Conservation (phyloP, 2,888 invertebrate genomes). For the Spicauda simplicius region DNA sequence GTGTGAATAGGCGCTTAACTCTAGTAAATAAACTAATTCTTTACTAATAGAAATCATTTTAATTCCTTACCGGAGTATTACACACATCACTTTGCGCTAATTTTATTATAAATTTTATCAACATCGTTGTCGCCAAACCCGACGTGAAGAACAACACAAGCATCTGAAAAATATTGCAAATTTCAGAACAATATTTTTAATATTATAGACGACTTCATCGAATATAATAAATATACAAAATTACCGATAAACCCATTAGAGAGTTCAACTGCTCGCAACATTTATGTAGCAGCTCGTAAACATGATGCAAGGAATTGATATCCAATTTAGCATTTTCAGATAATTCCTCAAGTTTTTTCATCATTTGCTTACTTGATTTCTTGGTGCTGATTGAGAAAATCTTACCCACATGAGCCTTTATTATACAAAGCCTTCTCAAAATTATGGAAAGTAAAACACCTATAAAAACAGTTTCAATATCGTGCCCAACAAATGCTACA, state of each 20-base stretch:
- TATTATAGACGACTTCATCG: neutral
- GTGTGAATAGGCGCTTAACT: too few species aligned
- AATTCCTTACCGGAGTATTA: neutral
- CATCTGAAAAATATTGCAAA: slow-evolving; percentile 54
- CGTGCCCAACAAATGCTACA: slow-evolving; percentile 54
- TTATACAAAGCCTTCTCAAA: slow-evolving; percentile 54
- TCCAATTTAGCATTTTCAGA: slow-evolving; percentile 57
- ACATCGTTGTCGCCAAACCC: slow-evolving; percentile 61
- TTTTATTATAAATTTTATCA: slow-evolving; percentile 58
- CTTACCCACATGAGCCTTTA: slow-evolving; percentile 61
- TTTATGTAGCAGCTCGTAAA: slow-evolving; percentile 65
- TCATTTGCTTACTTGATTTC: neutral
- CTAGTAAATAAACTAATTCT: too few species aligned
- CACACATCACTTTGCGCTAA: slow-evolving; percentile 49
- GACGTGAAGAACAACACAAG: slow-evolving; percentile 60
- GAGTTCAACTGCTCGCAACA: slow-evolving; percentile 63
- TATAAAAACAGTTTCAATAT: slow-evolving; percentile 60
- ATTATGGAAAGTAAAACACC: slow-evolving; percentile 55
- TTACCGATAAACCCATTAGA: slow-evolving; percentile 66
- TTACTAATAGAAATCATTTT: too few species aligned
- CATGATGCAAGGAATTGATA: slow-evolving; percentile 58
- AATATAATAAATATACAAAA: too few species aligned
- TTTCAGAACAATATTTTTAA: neutral
- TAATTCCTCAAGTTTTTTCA: slow-evolving; percentile 53
- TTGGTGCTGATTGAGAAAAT: slow-evolving; percentile 44